Percentiles rank a stretch among this genome's conserved stretches.
Evolutionary conservation across 1,140 invertebrate genomes (phyloP).

Genomic region (Trichonephila inaurata): DNA sequence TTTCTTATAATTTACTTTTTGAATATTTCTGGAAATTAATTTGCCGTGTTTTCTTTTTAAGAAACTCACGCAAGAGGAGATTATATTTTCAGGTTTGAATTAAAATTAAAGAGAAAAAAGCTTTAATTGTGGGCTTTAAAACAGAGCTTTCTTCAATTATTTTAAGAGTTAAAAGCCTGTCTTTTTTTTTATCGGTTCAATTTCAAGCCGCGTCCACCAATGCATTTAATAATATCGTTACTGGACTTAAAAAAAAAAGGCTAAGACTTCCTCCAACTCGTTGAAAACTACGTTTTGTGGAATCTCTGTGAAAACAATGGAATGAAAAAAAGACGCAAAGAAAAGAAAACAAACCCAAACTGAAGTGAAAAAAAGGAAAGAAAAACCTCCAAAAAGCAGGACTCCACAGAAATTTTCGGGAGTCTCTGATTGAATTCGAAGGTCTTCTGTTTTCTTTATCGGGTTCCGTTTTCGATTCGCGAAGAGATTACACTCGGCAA

Average conservation of each 20-base stretch:
- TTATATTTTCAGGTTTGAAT: too few relatives aligned
- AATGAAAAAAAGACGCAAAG: background rate
- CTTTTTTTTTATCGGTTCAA: too few relatives aligned
- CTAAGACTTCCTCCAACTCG: background rate
- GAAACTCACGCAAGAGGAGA: too few relatives aligned
- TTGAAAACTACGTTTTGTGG: background rate
- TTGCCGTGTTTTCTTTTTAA: too few relatives aligned
- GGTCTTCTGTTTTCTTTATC: conserved; percentile 62
- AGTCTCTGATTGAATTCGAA: conserved; percentile 66
- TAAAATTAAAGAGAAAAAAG: too few relatives aligned
- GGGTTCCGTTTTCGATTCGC: conserved; percentile 48
- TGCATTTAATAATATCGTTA: background rate
- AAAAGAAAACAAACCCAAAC: background rate
- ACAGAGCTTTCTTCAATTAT: too few relatives aligned
- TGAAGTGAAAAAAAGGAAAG: background rate
- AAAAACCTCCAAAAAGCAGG: background rate
- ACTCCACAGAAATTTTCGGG: conserved; percentile 18
- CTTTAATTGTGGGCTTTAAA: too few relatives aligned
- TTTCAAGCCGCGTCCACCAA: background rate
- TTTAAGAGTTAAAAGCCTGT: too few relatives aligned
- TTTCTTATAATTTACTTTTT: too few relatives aligned
- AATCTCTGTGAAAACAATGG: background rate
- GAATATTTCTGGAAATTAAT: too few relatives aligned
- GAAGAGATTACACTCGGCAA: conserved; percentile 71
- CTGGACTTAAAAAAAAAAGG: background rate